Evolutionary conservation across 2,888 invertebrate species (phyloP), one percentile per base, ranked within the genome.

Genomic region (Fragum fragum): DNA sequence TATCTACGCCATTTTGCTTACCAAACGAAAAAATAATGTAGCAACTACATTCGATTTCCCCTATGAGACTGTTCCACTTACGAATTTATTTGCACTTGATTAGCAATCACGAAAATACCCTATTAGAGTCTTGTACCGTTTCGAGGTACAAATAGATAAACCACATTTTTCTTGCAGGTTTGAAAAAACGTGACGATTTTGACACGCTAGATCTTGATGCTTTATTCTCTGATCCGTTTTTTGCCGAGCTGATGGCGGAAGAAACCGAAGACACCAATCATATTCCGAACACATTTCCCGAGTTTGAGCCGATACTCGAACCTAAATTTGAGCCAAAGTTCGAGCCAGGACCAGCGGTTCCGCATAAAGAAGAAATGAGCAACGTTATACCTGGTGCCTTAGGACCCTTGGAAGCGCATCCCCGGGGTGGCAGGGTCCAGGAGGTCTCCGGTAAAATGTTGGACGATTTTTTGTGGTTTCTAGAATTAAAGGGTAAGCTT

Each of bases 371-470:
- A 23, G 77, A 74, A 36, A 77, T 81, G 77, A 77, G 77, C 21
- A 81, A 81, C 32, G 74, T 81, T 16, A 77, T 81, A 21, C 81
- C 81, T 29, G 81, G 81, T 36, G 74, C 81, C n/a, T 63, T 71
- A 26, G 74, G 74, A 21, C 81, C 77, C 6, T 61, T 74, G 42
- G 81, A 79, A 16, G 66, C 52, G 11, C 21, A 28, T 16, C 63
- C 70, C 39, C 63, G 29, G 21, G 26, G 32, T 21, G 23, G 26
- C 11, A 42, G 61, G 32, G 52, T 42, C 28, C 70, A 79, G 32
- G 21, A 71, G 26, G 32, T 74, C n/a, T 70, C 79, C 23, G 73
- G 74, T 11, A 21, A 55, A 23, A 39, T 79, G 59, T 63, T 79
- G 74, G 79, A 74, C 52, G 79, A 79, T 21, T 79, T 79, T 66